These are phyloP conservation scores for Bombus vancouverensis DNA, from an alignment of 1,140 invertebrate species.

Conservation along the genomic window DNA sequence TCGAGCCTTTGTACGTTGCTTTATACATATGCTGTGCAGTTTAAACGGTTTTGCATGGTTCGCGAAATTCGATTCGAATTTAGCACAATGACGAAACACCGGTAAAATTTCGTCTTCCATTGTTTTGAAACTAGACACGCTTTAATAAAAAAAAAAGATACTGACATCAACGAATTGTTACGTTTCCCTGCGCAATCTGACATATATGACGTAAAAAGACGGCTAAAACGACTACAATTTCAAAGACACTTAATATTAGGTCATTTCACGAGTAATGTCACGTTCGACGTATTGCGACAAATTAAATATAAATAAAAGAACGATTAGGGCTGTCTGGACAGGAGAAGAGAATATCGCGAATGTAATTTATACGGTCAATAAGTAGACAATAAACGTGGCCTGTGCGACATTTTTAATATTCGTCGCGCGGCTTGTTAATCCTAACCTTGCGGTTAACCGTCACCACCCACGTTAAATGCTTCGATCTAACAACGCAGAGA, in stretches of 20 bases:
- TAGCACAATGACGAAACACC: too few relatives aligned
- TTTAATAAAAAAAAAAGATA: too few relatives aligned
- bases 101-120: too few relatives aligned
- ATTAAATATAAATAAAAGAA: background rate
- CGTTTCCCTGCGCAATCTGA: too few relatives aligned
- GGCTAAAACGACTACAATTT: background rate
- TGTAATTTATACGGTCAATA: slow-evolving; percentile 8
- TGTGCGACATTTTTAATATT: slow-evolving; percentile 42
- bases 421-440: slow-evolving; percentile 46
- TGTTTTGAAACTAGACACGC: too few relatives aligned
- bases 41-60: too few relatives aligned
- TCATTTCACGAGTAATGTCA: too few relatives aligned
- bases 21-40: too few relatives aligned
- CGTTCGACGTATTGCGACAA: background rate
- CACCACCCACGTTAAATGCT: slow-evolving; percentile 42
- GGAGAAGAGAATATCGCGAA: background rate
- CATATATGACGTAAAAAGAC: too few relatives aligned
- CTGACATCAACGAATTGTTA: too few relatives aligned
- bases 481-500: slow-evolving; percentile 79
- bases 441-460: slow-evolving; percentile 37
- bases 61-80: too few relatives aligned
- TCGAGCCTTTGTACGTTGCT: too few relatives aligned
- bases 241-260: background rate
- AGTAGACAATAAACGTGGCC: slow-evolving; percentile 7
- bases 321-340: background rate